Evolutionary conservation across 2,888 invertebrate genomes (phyloP).

Genomic region (Agonopterix alstromeriana): DNA sequence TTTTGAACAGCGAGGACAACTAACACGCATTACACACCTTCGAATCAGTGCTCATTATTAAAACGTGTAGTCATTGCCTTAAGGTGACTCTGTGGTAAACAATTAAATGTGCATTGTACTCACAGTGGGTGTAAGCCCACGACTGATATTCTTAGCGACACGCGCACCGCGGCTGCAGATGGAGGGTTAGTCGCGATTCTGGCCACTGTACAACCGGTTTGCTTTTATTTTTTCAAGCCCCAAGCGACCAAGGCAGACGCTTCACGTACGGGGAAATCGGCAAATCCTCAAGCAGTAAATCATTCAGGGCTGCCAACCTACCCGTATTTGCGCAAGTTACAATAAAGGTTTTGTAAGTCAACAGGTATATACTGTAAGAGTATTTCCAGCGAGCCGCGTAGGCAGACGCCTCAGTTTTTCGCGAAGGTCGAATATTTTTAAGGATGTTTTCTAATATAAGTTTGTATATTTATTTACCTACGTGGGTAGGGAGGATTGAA

Average conservation of each 20-base stretch:
- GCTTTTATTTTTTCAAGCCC: slow-evolving; percentile 37
- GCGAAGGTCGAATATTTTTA: slow-evolving; percentile 32
- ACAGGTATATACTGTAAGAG: slow-evolving; percentile 3
- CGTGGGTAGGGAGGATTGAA: slow-evolving; percentile 33
- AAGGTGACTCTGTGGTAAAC: slow-evolving; percentile 6
- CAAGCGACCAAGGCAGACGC: slow-evolving; percentile 34
- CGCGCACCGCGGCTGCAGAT: slow-evolving; percentile 41
- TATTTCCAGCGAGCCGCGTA: slow-evolving; percentile 17
- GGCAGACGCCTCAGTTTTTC: slow-evolving; percentile 1
- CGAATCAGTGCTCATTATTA: slow-evolving; percentile 16
- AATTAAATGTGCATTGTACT: slow-evolving; percentile 2
- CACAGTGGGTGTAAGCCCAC: neutral
- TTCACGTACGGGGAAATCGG: slow-evolving; percentile 30
- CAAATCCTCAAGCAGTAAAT: slow-evolving; percentile 26
- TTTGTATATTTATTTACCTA: slow-evolving; percentile 21
- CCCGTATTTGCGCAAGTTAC: slow-evolving; percentile 1
- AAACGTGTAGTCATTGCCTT: slow-evolving; percentile 9
- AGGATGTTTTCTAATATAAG: slow-evolving; percentile 25
- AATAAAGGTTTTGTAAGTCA: too few relatives aligned
- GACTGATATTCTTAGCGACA: slow-evolving; percentile 48
- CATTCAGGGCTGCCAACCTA: slow-evolving; percentile 25
- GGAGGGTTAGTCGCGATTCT: slow-evolving; percentile 61
- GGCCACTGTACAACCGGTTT: slow-evolving; percentile 60
- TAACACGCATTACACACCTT: slow-evolving; percentile 13
- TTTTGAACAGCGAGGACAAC: slow-evolving; percentile 19